These are phyloP conservation scores for Pseudachorutes palmiensis DNA, from an alignment of 1,140 invertebrate species.

Conservation along the genomic window DNA sequence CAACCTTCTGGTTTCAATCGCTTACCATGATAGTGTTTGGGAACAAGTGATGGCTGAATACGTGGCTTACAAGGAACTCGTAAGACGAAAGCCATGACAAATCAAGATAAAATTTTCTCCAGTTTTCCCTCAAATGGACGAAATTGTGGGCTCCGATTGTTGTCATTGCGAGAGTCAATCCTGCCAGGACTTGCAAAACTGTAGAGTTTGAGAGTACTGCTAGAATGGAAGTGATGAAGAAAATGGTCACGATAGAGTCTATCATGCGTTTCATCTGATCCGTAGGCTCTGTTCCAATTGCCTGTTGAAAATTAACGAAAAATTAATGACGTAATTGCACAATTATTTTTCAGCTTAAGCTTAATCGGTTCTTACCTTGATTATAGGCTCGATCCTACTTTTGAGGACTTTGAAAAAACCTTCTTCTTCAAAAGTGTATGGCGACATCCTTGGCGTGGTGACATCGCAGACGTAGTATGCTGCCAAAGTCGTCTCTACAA, in stretches of 20 bases:
- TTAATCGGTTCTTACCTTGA: slow-evolving; percentile 33
- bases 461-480: slow-evolving; percentile 36
- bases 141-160: slow-evolving; percentile 65
- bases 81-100: slow-evolving; percentile 55
- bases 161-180: slow-evolving; percentile 50
- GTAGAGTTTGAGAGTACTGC: slow-evolving; percentile 10
- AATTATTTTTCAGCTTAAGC: not conserved
- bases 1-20: not conserved
- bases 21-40: slow-evolving; percentile 59
- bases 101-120: slow-evolving; percentile 73
- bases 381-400: slow-evolving; percentile 32
- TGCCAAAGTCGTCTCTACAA: slow-evolving; percentile 32
- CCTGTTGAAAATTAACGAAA: slow-evolving; percentile 20
- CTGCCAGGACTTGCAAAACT: slow-evolving; percentile 44
- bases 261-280: slow-evolving; percentile 28
- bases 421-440: slow-evolving; percentile 36
- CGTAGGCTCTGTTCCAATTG: slow-evolving; percentile 38
- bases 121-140: slow-evolving; percentile 68
- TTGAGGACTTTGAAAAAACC: slow-evolving; percentile 37
- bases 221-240: slow-evolving; percentile 11
- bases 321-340: not conserved
- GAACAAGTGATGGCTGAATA: slow-evolving; percentile 68
- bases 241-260: slow-evolving; percentile 31
- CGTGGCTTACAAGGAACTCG: slow-evolving; percentile 68
- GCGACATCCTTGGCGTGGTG: slow-evolving; percentile 29